Conservation (phyloP, 2,113 vertebrate species). For the Gobio gobio region DNA sequence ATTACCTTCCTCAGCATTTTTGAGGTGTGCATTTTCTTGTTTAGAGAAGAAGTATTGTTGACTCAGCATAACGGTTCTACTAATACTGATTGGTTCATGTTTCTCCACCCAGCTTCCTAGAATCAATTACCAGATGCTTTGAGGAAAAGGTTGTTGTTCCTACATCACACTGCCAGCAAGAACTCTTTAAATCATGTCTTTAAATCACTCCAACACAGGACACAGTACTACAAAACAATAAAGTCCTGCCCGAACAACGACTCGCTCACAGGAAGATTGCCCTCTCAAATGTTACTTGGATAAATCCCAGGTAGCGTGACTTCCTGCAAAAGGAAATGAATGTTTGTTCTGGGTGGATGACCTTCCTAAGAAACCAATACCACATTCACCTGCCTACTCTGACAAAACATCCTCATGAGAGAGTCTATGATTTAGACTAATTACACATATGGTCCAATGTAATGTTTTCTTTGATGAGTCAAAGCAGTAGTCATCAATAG, state of each 20-base stretch:
- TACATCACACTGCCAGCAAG: background rate
- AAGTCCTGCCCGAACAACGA: background rate
- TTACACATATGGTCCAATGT: slow-evolving; percentile 5
- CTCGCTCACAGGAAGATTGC: slow-evolving; percentile 14
- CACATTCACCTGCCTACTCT: slow-evolving; percentile 14
- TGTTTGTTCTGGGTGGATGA: slow-evolving; percentile 38
- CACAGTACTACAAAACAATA: slow-evolving; percentile 6
- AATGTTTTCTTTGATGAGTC: slow-evolving; percentile 27
- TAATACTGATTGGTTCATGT: slow-evolving; percentile 16
- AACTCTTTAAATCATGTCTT: slow-evolving; percentile 24
- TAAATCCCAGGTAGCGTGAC: background rate
- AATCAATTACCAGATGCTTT: slow-evolving; percentile 26
- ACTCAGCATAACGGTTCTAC: slow-evolving; percentile 4
- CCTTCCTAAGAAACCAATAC: slow-evolving; percentile 23
- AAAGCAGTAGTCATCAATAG: slow-evolving; percentile 17
- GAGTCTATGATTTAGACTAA: slow-evolving; percentile 31
- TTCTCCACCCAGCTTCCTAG: slow-evolving; percentile 1
- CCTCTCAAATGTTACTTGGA: slow-evolving; percentile 3
- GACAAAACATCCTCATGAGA: background rate
- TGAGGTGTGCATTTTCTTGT: background rate
- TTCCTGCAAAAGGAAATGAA: slow-evolving; percentile 32
- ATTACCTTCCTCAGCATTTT: background rate
- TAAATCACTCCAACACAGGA: slow-evolving; percentile 4
- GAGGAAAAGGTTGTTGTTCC: slow-evolving; percentile 12
- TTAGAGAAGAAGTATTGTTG: slow-evolving; percentile 1